phyloP scores from a whole-genome alignment of 92 coral and sea anemone genomes.

The Epizoanthus scotinus region DNA sequence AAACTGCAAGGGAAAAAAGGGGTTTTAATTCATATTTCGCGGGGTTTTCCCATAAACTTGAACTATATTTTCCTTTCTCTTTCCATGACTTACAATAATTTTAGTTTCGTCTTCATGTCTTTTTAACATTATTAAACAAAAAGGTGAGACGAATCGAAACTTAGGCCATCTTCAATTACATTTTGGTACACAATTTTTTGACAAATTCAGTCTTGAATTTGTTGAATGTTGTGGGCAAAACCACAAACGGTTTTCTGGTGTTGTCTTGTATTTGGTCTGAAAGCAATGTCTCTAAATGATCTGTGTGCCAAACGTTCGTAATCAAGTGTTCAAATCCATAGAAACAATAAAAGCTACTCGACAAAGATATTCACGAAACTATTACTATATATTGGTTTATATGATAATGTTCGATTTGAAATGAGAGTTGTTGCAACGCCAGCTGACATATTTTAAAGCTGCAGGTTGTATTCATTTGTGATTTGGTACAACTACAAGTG shows the following conservation, averaged over 20 bases:
- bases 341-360: not conserved
- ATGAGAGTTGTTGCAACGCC: not conserved
- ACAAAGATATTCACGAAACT: not conserved
- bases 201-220: not conserved
- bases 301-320: not conserved
- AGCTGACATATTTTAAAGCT: not conserved
- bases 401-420: not conserved
- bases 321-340: not conserved
- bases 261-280: not conserved
- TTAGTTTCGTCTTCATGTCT: not conserved
- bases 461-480: not conserved
- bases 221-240: not conserved
- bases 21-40: constrained; percentile 47
- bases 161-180: not conserved
- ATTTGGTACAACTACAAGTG: no score
- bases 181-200: not conserved
- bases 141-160: not conserved
- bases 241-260: not conserved
- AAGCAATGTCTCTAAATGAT: no score
- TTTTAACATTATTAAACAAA: not conserved
- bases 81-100: not conserved
- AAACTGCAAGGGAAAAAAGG: not conserved
- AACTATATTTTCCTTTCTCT: not conserved
- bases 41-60: constrained; percentile 60
- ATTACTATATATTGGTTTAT: no score